phyloP scores from a whole-genome alignment of 64 coral and sea anemone species.

The Acropora yongei region DNA sequence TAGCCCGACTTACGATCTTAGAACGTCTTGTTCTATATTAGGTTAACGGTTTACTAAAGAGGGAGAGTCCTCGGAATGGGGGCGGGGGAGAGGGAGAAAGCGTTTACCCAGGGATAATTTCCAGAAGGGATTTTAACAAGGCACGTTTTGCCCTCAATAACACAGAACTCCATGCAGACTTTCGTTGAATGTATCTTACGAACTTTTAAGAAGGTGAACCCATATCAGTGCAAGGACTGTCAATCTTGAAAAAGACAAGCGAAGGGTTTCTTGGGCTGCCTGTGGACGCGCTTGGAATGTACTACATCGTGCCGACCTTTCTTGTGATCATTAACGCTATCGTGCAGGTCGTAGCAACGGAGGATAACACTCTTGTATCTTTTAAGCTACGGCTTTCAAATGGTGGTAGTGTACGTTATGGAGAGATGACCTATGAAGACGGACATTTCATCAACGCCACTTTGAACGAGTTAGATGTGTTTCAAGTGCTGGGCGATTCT shows the following conservation, averaged over 20 bases:
- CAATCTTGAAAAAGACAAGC: not conserved
- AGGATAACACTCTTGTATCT: slow-evolving; percentile 34
- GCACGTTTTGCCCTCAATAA: too few relatives aligned
- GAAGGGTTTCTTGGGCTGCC: slow-evolving; percentile 73
- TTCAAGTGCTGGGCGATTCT: slow-evolving; percentile 52
- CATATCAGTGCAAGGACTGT: slow-evolving; percentile 60
- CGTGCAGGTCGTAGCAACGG: slow-evolving; percentile 36
- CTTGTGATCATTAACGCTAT: slow-evolving; percentile 12
- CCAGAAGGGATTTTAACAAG: too few relatives aligned
- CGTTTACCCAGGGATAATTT: too few relatives aligned
- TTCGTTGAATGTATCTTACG: too few relatives aligned
- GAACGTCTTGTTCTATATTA: too few relatives aligned
- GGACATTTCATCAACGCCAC: slow-evolving; percentile 24
- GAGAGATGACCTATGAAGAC: too few relatives aligned
- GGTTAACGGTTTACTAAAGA: too few relatives aligned
- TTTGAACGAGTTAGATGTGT: slow-evolving; percentile 45
- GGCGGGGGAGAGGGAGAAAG: too few relatives aligned
- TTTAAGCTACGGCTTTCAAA: not conserved
- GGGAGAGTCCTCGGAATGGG: too few relatives aligned
- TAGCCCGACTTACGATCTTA: too few relatives aligned
- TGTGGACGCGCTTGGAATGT: slow-evolving; percentile 10
- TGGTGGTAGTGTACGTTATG: not conserved
- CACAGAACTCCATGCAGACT: too few relatives aligned
- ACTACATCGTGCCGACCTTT: slow-evolving; percentile 61
- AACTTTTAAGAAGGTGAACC: too few relatives aligned